phyloP scores from a whole-genome alignment of 2,797 vertebrate species.

The Onychomys torridus region DNA sequence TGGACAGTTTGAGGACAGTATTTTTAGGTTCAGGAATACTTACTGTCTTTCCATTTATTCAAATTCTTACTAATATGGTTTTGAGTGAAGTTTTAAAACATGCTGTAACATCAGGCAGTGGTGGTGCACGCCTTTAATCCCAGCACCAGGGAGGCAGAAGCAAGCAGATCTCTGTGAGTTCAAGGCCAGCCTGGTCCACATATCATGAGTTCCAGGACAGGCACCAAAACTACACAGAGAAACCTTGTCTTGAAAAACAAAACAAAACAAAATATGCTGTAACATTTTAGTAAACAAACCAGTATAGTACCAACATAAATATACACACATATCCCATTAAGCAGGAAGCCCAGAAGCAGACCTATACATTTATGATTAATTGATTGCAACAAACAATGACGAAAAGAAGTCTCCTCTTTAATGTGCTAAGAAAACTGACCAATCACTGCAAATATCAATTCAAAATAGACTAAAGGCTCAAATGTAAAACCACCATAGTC shows the following conservation, averaged over 20 bases:
- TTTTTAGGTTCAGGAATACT: neutral
- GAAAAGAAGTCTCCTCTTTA: neutral
- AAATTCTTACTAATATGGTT: neutral
- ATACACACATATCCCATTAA: neutral
- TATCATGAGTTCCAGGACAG: no score
- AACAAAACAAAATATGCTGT: neutral
- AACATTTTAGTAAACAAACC: neutral
- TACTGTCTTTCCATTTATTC: neutral
- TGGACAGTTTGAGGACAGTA: neutral
- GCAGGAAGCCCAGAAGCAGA: neutral
- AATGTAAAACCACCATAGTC: neutral
- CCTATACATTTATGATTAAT: neutral
- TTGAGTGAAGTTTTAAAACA: neutral
- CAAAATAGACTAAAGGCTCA: neutral
- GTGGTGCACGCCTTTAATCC: no score
- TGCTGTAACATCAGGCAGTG: no score
- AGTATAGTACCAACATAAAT: neutral
- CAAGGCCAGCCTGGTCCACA: no score
- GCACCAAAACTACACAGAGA: no score
- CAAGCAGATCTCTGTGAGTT: no score
- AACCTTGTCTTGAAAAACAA: no score
- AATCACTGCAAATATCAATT: neutral
- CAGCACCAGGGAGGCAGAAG: no score
- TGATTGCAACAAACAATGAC: neutral
- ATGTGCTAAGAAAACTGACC: neutral